A percentile compares a stretch with the other conserved stretches of the same genome.
Conservation (phyloP, 2,113 vertebrate species). For the Arizona elegans region DNA sequence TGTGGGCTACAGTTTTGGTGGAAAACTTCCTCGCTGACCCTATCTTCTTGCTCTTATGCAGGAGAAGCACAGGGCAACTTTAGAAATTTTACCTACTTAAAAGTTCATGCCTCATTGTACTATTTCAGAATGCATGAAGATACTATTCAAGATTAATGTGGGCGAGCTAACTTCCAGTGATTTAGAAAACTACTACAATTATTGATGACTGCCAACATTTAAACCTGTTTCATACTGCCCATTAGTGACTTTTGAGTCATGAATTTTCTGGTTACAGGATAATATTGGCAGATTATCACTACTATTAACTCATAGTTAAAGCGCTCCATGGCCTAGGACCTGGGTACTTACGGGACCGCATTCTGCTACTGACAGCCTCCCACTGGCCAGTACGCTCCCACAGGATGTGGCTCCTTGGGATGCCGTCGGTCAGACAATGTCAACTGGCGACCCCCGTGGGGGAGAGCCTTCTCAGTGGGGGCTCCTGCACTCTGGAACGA, state of each 20-base stretch:
- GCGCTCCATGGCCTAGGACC: too few species aligned
- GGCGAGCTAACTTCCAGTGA: background rate
- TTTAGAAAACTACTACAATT: background rate
- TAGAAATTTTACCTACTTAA: background rate
- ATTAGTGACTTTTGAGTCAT: background rate
- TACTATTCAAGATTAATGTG: background rate
- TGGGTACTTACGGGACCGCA: too few species aligned
- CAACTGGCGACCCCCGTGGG: too few species aligned
- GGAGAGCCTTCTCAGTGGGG: too few species aligned
- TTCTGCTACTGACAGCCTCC: too few species aligned
- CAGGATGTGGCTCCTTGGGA: too few species aligned
- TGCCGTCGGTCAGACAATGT: too few species aligned
- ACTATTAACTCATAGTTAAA: background rate
- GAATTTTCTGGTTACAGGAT: background rate
- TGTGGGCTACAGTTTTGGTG: background rate
- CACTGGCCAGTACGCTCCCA: too few species aligned
- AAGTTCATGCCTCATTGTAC: background rate
- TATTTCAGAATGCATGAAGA: background rate
- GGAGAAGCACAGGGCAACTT: background rate
- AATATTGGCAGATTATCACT: background rate
- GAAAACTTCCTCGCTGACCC: background rate
- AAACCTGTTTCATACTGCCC: background rate
- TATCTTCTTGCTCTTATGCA: background rate
- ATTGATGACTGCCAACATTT: background rate
- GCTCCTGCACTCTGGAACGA: too few species aligned